Evolutionary conservation across 2,113 vertebrate genomes (phyloP).

Genomic region (Sylvia atricapilla): DNA sequence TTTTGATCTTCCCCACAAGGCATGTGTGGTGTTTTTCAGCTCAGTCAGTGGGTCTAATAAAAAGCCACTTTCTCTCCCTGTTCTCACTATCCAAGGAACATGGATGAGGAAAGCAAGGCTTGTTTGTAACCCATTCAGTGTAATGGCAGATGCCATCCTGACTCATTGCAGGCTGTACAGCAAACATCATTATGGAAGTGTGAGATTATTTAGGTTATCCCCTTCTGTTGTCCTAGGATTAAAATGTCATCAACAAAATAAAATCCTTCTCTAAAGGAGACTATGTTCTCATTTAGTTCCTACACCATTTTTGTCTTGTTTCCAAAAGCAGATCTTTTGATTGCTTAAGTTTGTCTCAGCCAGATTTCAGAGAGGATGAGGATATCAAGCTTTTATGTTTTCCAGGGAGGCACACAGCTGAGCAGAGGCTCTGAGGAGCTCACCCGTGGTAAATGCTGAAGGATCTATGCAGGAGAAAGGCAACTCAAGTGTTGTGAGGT

Average conservation of each 20-base stretch:
- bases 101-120: neutral
- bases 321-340: neutral
- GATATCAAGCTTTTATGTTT: rapidly evolving
- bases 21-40: neutral
- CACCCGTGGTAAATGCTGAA: neutral
- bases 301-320: neutral
- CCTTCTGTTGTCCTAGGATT: neutral
- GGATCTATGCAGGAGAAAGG: neutral
- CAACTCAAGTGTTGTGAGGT: neutral
- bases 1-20: neutral
- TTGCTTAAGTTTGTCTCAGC: neutral
- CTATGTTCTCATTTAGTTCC: neutral
- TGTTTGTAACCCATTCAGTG: neutral
- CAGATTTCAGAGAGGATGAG: neutral
- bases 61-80: neutral
- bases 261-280: neutral
- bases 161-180: neutral
- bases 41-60: neutral
- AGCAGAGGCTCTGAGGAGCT: neutral
- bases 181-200: neutral
- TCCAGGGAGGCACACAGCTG: neutral
- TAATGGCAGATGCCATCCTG: neutral
- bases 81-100: neutral
- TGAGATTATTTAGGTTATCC: neutral
- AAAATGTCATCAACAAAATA: neutral